phyloP scores from a whole-genome alignment of 2,797 vertebrate species.

The Epinephelus malabaricus region DNA sequence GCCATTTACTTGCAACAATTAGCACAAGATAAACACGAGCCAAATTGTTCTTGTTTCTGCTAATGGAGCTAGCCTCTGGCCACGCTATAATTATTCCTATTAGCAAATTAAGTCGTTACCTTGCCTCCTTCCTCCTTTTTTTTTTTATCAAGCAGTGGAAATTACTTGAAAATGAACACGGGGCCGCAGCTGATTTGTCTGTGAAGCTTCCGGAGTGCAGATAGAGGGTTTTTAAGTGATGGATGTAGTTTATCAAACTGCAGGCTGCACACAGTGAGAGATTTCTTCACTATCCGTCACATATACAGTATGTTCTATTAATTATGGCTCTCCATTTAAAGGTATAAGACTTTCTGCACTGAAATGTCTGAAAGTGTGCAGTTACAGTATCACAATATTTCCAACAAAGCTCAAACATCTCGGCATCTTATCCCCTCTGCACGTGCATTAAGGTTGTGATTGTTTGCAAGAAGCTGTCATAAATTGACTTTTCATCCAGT shows the following conservation, averaged over 20 bases:
- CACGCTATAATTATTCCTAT: conserved; percentile 90
- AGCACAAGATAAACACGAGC: conserved; percentile 89
- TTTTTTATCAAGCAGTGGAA: conserved; percentile 84
- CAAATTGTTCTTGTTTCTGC: conserved; percentile 89
- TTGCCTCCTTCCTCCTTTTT: conserved; percentile 72
- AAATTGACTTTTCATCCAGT: no score
- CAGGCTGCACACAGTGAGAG: not conserved
- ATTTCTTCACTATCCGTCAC: not conserved
- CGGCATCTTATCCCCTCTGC: no score
- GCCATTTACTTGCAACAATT: conserved; percentile 88
- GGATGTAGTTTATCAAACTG: conserved; percentile 3
- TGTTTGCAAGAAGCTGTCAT: no score
- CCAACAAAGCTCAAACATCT: no score
- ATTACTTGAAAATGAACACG: conserved; percentile 82
- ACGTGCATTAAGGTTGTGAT: no score
- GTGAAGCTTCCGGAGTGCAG: conserved; percentile 32
- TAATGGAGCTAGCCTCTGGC: conserved; percentile 87
- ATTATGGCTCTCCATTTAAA: not conserved
- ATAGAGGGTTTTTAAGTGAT: conserved; percentile 15
- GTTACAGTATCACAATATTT: no score
- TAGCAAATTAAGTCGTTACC: conserved; percentile 91
- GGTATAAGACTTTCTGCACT: not conserved
- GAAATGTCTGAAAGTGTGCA: no score
- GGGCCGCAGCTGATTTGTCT: conserved; percentile 64
- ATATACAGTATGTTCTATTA: no score